Evolutionary conservation across 2,888 invertebrate species (phyloP), one percentile per base, ranked within the genome.

Genomic region (Drosophila mimica): DNA sequence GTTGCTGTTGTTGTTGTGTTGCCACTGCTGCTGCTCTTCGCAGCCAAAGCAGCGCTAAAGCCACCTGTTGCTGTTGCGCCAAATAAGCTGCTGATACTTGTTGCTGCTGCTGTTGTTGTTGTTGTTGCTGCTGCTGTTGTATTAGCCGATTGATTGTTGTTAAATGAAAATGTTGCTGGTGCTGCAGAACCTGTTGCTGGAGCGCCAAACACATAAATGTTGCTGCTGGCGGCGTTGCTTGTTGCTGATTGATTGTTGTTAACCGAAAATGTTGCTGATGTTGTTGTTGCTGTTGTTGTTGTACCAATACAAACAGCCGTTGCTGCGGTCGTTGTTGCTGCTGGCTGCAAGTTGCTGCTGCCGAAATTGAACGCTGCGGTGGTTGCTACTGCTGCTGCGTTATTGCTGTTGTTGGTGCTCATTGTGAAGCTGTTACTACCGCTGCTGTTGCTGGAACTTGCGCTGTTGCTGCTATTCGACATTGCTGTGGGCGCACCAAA

Each of bases 281-380:
- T 6, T 59, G 13, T 6, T 28, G 33, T 0, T 20, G 48, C 9
- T 49, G 66, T 25, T 57, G 61, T 25, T 52, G 46, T 36, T 58
- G 51, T 46, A 7, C 51, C 51, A 51, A 30, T 30, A 51, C 8
- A n/a, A 2, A 51, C 17, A 11, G n/a, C 11, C n/a, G 49, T 30
- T 48, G 69, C 8, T 13, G 66, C 11, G 49, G 54, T 15, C 20
- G 59, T n/a, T n/a, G 46, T 31, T 53, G 54, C 15, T 48, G 49
- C 4, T 20, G 52, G 25, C 38, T 28, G 38, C 56, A 49, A 49
- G 17, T 38, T 75, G 75, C 20, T 57, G 57, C 20, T 34, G 53
- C 70, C 74, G 64, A 77, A 79, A 34, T 38, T 6, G 63, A 76
- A 68, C 51, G 33, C 20, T 56, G 77, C 11, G 57, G 57, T 30